A percentile compares a stretch with the other conserved stretches of the same genome.
Conservation (phyloP, 2,888 invertebrate genomes). For the Epirrhoe tristata region DNA sequence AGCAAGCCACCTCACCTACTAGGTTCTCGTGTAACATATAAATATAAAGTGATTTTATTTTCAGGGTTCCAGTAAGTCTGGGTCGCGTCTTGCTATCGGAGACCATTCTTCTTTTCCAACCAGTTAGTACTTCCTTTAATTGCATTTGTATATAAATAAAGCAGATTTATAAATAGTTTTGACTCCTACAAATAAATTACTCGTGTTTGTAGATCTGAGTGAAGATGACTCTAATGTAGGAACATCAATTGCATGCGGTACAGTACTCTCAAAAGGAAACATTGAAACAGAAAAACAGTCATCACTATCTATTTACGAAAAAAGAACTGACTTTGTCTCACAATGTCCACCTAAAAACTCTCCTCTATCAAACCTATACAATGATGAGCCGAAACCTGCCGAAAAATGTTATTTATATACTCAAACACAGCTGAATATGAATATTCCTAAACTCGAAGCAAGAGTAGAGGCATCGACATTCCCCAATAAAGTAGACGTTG, state of each 20-base stretch:
- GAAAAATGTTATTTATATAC: conserved; percentile 71
- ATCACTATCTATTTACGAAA: conserved; percentile 54
- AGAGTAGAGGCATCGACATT: conserved; percentile 53
- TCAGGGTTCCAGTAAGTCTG: conserved; percentile 68
- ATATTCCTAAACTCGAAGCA: conserved; percentile 59
- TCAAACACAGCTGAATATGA: conserved; percentile 65
- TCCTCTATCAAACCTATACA: conserved; percentile 50
- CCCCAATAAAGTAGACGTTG: conserved; percentile 64
- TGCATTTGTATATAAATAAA: not conserved
- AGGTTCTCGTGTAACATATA: too few relatives aligned
- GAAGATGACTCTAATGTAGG: conserved; percentile 56
- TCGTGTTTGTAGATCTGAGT: conserved; percentile 55
- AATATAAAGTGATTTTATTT: conserved; percentile 37
- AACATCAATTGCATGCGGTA: conserved; percentile 54
- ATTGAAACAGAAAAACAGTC: conserved; percentile 52
- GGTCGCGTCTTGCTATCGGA: conserved; percentile 71
- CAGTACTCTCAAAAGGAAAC: conserved; percentile 50
- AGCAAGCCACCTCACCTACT: too few relatives aligned
- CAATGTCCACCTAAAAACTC: conserved; percentile 55
- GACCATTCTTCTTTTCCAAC: conserved; percentile 71
- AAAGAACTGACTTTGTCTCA: conserved; percentile 51
- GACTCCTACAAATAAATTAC: conserved; percentile 9
- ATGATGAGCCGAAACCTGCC: conserved; percentile 54
- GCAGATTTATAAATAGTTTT: too few relatives aligned
- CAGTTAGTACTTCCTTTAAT: conserved; percentile 56